These are phyloP conservation scores for Phodopus roborovskii DNA, from an alignment of 2,113 vertebrate species.

Conservation along the genomic window DNA sequence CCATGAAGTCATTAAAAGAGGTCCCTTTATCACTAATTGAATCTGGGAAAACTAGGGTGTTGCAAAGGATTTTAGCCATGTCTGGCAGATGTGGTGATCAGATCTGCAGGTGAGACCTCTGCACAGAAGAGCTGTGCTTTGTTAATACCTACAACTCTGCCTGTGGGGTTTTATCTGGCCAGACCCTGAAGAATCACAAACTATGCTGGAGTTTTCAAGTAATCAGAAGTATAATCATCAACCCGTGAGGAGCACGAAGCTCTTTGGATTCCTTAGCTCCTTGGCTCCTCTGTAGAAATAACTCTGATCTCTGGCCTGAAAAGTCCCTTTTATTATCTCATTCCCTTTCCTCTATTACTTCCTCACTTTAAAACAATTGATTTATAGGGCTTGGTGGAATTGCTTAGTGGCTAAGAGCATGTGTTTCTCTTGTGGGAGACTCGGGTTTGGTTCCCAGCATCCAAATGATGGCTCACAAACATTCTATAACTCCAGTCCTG, in stretches of 20 bases:
- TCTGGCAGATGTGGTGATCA: neutral
- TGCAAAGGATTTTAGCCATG: neutral
- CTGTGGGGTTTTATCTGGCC: neutral
- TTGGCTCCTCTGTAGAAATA: neutral
- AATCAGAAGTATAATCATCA: neutral
- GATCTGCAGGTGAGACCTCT: neutral
- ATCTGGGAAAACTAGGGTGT: neutral
- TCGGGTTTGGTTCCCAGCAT: neutral
- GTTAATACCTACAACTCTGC: neutral
- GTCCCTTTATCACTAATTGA: neutral
- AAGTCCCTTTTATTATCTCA: neutral
- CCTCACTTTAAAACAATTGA: neutral
- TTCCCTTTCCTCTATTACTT: neutral
- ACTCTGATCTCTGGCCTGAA: neutral
- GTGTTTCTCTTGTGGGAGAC: neutral
- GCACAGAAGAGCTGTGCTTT: neutral
- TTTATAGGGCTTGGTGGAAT: neutral
- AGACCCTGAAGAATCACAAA: neutral
- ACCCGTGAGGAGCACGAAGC: neutral
- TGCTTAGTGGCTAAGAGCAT: neutral
- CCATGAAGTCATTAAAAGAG: neutral
- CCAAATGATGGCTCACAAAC: neutral
- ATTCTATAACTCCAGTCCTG: neutral
- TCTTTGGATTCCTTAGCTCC: neutral
- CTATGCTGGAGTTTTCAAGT: fast-evolving